A percentile compares a stretch with the other conserved stretches of the same genome.
Conservation (phyloP, 2,113 vertebrate species). For the Sphaerodactylus townsendi region DNA sequence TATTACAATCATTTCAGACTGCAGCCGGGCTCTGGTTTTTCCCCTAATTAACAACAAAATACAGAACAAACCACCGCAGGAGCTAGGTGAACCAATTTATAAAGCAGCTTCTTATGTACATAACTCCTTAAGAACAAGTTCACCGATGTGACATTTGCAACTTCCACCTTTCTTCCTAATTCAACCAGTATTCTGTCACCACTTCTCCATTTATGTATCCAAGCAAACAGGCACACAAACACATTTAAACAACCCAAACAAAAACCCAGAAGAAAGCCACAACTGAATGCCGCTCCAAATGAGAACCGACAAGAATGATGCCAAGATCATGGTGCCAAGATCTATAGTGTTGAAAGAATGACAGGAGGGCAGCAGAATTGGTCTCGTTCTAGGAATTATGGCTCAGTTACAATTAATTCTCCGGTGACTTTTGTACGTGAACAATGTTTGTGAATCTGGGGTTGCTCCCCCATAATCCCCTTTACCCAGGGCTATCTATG, state of each 20-base stretch:
- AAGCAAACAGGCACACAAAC: neutral
- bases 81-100: neutral
- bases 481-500: neutral
- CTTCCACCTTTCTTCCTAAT: neutral
- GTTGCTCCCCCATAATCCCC: neutral
- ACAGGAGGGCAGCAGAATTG: slow-evolving; percentile 19
- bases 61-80: no score
- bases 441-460: neutral
- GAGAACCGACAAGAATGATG: slow-evolving; percentile 64
- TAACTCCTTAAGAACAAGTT: neutral
- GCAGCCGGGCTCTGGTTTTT: no score
- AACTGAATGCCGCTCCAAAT: slow-evolving; percentile 54
- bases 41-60: no score
- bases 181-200: slow-evolving; percentile 24
- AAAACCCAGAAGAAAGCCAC: slow-evolving; percentile 35
- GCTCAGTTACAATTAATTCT: neutral
- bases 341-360: slow-evolving; percentile 43
- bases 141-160: no score
- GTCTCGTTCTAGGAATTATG: slow-evolving; percentile 38
- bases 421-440: neutral
- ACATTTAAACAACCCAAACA: neutral
- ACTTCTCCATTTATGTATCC: slow-evolving; percentile 16
- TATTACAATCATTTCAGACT: no score
- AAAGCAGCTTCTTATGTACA: neutral
- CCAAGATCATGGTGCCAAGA: slow-evolving; percentile 24